Evolutionary conservation across 2,113 vertebrate species (phyloP), one percentile per base, ranked within the genome.

Genomic region (Chaetodon auriga): DNA sequence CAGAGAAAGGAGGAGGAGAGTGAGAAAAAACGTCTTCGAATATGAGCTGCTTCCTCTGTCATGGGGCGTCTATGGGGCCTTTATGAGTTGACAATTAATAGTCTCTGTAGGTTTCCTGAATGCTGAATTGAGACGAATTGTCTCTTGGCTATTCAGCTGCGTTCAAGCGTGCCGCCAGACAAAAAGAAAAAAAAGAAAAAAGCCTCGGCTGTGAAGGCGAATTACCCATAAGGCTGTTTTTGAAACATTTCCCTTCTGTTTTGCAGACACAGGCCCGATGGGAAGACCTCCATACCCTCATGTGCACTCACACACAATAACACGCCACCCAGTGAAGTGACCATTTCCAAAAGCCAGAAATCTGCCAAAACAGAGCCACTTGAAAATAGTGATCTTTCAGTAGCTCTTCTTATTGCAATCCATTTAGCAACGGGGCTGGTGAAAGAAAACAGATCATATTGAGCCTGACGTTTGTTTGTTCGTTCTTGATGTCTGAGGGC

Each of bases 31-130:
- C 48, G n/a, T 78, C 75, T 60, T 36, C 53, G 84, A 77, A 57
- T 78, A 55, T 79, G 77, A 88, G 85, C 76, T 30, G 84, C 75
- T 90, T 92, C 86, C 83, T 93, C 89, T 87, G 81, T 90, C 87
- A 68, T 46, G 83, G 77, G 81, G 69, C 66, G 66, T 78, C 74
- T 48, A 30, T 63, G 75, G 89, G 46, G 72, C 90, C 86, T 94
- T 95, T 93, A 94, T 92, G 90, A 92, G 92, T 87, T 80, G 90
- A 92, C 89, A 90, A 94, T 93, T 93, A 94, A 94, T 94, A 88
- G 90, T 90, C 93, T 91, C 90, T 93, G 91, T 90, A 84, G 92
- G 90, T 84, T 90, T 78, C 89, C 89, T 93, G 89, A 94, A 92
- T 85, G 83, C 87, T 35, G 92, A 93, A 92, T 94, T 93, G 92